These are phyloP conservation scores for Malurus melanocephalus DNA, from an alignment of 2,113 vertebrate genomes.

Conservation along the genomic window DNA sequence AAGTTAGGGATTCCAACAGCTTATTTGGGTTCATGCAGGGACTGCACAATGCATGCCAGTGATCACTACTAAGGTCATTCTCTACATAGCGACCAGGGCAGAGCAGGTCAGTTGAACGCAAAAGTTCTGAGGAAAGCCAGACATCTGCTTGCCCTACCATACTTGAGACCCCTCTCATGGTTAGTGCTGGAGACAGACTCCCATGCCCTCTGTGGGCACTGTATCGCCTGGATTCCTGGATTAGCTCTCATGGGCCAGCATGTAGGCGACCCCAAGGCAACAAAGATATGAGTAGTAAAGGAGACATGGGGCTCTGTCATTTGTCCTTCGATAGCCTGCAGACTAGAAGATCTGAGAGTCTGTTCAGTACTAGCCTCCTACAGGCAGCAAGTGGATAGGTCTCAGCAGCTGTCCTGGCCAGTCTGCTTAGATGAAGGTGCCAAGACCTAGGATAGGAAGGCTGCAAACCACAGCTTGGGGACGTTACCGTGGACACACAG, in stretches of 20 bases:
- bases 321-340: not conserved
- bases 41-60: not conserved
- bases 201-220: not conserved
- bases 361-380: not conserved
- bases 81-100: not conserved
- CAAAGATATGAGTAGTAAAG: not conserved
- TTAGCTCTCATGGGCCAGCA: not conserved
- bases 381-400: not conserved
- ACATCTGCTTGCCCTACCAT: not conserved
- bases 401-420: not conserved
- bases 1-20: not conserved
- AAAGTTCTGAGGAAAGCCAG: not conserved
- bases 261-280: not conserved
- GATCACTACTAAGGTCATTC: not conserved
- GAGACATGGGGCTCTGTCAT: not conserved
- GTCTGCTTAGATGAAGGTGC: not conserved
- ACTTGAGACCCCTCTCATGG: not conserved
- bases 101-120: not conserved
- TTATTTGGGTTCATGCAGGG: not conserved
- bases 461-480: not conserved
- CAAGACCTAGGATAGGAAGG: not conserved
- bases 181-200: not conserved
- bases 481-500: accelerated
- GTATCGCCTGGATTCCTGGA: not conserved
- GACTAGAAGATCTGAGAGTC: not conserved